phyloP scores from a whole-genome alignment of 2,888 invertebrate species.

The Sarcophaga rosellei region DNA sequence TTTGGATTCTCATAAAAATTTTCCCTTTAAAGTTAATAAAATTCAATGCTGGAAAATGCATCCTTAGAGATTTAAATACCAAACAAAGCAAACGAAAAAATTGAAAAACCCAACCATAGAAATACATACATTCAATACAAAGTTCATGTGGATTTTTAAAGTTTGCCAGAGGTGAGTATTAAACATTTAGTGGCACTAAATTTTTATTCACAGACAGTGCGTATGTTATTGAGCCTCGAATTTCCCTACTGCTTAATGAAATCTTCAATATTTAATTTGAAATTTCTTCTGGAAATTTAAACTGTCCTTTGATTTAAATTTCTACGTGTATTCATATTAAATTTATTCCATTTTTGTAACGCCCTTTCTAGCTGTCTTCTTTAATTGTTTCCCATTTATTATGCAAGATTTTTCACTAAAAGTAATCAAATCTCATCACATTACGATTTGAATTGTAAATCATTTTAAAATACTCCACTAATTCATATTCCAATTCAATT shows the following conservation, averaged over 20 bases:
- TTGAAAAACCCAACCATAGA: too few relatives aligned
- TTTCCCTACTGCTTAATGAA: background rate
- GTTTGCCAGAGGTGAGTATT: too few relatives aligned
- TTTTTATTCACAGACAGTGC: too few relatives aligned
- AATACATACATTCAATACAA: too few relatives aligned
- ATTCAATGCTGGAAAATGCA: background rate
- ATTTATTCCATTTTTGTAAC: too few relatives aligned
- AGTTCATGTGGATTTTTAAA: too few relatives aligned
- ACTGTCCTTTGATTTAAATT: too few relatives aligned
- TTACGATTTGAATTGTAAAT: constrained; percentile 5
- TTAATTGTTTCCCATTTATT: constrained; percentile 3
- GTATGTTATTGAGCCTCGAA: too few relatives aligned
- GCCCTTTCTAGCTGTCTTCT: background rate
- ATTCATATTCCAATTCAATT: constrained; percentile 8
- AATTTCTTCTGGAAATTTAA: background rate
- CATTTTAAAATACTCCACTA: constrained; percentile 13
- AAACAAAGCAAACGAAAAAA: background rate
- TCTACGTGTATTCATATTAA: background rate
- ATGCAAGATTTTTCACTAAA: background rate
- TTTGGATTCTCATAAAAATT: too few relatives aligned
- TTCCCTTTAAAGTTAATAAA: too few relatives aligned
- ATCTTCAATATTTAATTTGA: background rate
- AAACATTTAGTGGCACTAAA: too few relatives aligned
- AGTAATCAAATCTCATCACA: background rate
- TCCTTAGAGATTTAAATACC: background rate